Evolutionary conservation across 2,888 invertebrate genomes (phyloP), one percentile per base, ranked within the genome.

Genomic region (Drosophila neutralis): DNA sequence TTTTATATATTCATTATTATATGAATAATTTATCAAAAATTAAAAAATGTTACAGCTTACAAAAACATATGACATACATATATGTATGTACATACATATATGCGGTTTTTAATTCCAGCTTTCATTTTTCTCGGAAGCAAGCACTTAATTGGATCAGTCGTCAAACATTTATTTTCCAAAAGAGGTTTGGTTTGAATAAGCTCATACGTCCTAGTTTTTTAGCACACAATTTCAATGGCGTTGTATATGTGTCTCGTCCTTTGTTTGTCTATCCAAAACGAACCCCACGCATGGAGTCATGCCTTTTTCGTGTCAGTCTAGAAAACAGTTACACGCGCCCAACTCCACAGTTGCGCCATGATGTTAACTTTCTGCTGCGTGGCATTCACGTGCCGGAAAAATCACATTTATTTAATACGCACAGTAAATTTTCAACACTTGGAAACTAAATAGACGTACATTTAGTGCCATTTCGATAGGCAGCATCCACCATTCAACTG

Each of bases 391-490:
- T 89, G 86, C 88, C 88, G 86, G 83, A 83, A 80, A 77, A 88
- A 82, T 71, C 86, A 68, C 87, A 88, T 86, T 87, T 90, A 83
- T 86, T 82, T 87, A 90, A 90, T 85, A 82, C 83, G 80, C 82
- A 74, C 80, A 83, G 89, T 86, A 86, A 85, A 88, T 86, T 88
- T 80, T 70, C 73, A 90, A 88, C 87, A 86, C 89, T 87, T 83
- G 84, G 73, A 80, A 71, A 76, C 90, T 86, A 86, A 87, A 83
- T 86, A 86, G 87, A 86, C 83, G 76, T 73, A 90, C 87, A 83
- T 90, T 90, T 89, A 73, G 89, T 77, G 82, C 68, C 68, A 75
- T 75, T 79, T 72, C 76, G 87, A 85, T 85, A 73, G 84, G 65
- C 78, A 68, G 64, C 33, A 53, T 29, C 21, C 51, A 29, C 45